phyloP scores from a whole-genome alignment of 2,797 vertebrate species.

The Oreortyx pictus region DNA sequence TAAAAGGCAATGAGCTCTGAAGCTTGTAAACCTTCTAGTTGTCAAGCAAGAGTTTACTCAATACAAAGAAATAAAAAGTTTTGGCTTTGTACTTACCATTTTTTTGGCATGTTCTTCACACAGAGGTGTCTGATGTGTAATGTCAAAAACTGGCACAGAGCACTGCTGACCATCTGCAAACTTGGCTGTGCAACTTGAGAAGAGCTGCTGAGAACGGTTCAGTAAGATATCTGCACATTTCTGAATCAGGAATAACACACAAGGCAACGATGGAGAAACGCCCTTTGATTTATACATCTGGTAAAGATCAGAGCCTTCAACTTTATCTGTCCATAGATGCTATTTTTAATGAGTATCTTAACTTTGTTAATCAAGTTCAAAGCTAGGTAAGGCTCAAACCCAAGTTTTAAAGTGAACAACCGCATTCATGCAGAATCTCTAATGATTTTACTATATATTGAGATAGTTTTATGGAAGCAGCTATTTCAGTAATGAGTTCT shows the following conservation, averaged over 20 bases:
- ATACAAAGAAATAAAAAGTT: not conserved
- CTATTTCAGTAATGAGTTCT: constrained; percentile 55
- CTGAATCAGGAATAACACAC: constrained; percentile 75
- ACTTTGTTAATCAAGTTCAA: constrained; percentile 55
- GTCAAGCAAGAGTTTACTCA: not conserved
- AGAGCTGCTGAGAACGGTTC: constrained; percentile 98
- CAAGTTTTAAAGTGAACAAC: constrained; percentile 41
- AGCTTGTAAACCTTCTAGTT: not conserved
- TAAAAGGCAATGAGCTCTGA: not conserved
- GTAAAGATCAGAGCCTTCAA: constrained; percentile 36
- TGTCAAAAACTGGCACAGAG: constrained; percentile 97
- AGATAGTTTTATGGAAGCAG: constrained; percentile 38
- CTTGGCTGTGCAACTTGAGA: constrained; percentile 98
- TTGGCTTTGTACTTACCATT: constrained; percentile 86
- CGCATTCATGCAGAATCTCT: constrained; percentile 27
- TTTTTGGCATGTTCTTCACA: constrained; percentile 99
- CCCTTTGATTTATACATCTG: constrained; percentile 44
- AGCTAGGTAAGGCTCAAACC: constrained; percentile 45
- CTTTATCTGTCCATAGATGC: not conserved
- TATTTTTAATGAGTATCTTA: constrained; percentile 39
- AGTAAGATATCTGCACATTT: constrained; percentile 90
- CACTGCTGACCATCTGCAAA: constrained; percentile 99
- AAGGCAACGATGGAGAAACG: not conserved
- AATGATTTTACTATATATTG: constrained; percentile 67
- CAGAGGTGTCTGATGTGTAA: constrained; percentile 98